phyloP scores from a whole-genome alignment of 2,888 invertebrate genomes.

The Melikaiella ostensackeni region DNA sequence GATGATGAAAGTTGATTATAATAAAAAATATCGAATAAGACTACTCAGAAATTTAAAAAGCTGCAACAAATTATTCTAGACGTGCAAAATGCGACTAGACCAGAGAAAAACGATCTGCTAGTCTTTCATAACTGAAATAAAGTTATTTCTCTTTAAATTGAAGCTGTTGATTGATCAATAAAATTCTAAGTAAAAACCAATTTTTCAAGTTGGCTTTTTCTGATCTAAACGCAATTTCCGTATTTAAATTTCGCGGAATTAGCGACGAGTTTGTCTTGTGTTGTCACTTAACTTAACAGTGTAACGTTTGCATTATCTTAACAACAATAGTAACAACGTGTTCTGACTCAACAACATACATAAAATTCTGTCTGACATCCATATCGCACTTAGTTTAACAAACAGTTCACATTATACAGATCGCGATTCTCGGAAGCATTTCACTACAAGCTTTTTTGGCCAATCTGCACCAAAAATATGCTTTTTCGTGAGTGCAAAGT shows the following conservation, averaged over 20 bases:
- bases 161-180: too few species aligned
- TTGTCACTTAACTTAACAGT: constrained; percentile 61
- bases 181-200: background rate
- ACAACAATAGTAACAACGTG: constrained; percentile 73
- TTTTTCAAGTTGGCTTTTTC: background rate
- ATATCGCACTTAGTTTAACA: constrained; percentile 1
- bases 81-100: background rate
- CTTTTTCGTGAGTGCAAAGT: too few species aligned
- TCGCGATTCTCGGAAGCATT: constrained; percentile 5
- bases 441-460: background rate
- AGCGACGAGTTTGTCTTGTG: background rate
- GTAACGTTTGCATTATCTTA: constrained; percentile 69
- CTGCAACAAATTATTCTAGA: background rate
- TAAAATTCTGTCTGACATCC: constrained; percentile 43
- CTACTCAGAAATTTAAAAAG: background rate
- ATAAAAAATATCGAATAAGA: background rate
- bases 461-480: too few species aligned
- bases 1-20: background rate
- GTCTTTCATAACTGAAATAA: background rate
- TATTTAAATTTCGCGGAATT: background rate
- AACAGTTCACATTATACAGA: background rate
- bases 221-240: background rate
- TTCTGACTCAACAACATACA: constrained; percentile 64
- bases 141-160: background rate
- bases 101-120: background rate